Base-by-base conservation (phyloP, 2,888 invertebrate species). In the Listrodromus nycthemerus region DNA sequence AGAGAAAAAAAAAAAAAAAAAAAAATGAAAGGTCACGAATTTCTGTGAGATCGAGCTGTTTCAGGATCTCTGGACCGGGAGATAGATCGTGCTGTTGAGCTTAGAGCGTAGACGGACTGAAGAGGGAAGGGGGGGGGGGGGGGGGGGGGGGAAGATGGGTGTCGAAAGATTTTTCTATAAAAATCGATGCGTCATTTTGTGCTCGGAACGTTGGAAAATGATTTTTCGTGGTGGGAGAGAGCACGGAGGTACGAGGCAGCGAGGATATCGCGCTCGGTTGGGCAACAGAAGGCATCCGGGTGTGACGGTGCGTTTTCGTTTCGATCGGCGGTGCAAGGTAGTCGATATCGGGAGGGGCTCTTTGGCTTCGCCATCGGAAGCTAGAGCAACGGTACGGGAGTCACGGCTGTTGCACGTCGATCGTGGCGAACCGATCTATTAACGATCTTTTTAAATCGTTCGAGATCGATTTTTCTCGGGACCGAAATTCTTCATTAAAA, bases 121-220 rank as follows among this genome's bases (percentile, higher is more conserved):
- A 8, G 30, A 30, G 30, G 30, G 55, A n/a, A 58, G 41, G n/a
- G 41, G n/a, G 33, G 33, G 8, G 33, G 30, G 4, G 30, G 30
- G 55, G 27, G 48, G 41, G n/a, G 41, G n/a, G 30, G 58, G n/a
- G 48, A 7, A 13, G 63, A 48, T 27, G 61, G 41, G 63, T 45
- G 45, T 24, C 67, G 81, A 86, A 85, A 74, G 80, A 80, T 81
- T 77, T 80, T 85, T 83, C 81, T 84, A 84, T 85, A 87, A 88
- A 90, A 91, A 91, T 86, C 91, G 91, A 90, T 91, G 92, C 91
- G 91, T 92, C 92, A 92, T 89, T 91, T 90, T 89, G 89, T 89
- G 86, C 87, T 50, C 52, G 27, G 16, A 48, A 30, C 45, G 79
- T n/a, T 76, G 24, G 63, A 73, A 73, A 74, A 82, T 80, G 27